Conservation (phyloP, 2,797 vertebrate species). For the Chelidonichthys spinosus region DNA sequence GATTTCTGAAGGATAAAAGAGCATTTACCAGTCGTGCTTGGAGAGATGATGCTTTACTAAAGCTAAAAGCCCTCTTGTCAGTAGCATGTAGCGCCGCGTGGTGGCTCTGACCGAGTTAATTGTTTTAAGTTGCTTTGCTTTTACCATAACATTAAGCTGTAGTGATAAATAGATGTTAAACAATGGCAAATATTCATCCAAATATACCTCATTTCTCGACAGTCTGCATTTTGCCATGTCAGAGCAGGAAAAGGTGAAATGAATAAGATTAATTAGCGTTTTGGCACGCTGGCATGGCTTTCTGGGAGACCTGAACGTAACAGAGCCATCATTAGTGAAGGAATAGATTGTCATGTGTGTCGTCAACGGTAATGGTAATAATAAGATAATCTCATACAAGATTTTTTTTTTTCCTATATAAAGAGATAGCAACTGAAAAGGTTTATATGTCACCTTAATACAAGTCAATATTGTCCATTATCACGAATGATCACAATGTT, state of each 20-base stretch:
- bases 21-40: slow-evolving; percentile 28
- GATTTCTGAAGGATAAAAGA: slow-evolving; percentile 44
- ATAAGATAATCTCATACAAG: not conserved
- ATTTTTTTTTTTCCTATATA: not conserved
- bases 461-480: not conserved
- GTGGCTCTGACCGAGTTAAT: slow-evolving; percentile 32
- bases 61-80: slow-evolving; percentile 49
- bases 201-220: not conserved
- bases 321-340: not conserved
- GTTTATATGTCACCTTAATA: not conserved
- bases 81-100: not conserved
- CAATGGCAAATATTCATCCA: not conserved
- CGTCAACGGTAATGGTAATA: not conserved
- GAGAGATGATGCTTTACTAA: slow-evolving; percentile 35
- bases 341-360: not conserved
- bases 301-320: not conserved
- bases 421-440: not conserved
- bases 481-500: not conserved
- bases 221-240: not conserved
- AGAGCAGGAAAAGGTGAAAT: not conserved
- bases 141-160: not conserved
- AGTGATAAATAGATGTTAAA: not conserved
- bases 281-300: not conserved
- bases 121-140: slow-evolving; percentile 18
- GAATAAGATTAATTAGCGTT: not conserved